phyloP scores from a whole-genome alignment of 23 tunicate species.

The Botrylloides violaceus region DNA sequence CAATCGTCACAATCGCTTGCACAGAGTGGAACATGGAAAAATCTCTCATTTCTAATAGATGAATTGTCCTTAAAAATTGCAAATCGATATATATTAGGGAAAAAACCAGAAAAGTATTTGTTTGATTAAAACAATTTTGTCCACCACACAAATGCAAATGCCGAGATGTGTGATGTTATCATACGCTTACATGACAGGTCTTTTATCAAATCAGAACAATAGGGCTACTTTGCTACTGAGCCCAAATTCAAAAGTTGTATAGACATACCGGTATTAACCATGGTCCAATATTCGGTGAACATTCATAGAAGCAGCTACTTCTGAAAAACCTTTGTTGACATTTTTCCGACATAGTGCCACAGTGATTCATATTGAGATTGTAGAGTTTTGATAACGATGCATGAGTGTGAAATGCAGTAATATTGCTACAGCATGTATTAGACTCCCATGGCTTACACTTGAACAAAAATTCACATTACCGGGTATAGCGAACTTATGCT shows the following conservation, averaged over 20 bases:
- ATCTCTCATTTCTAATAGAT: slow-evolving; percentile 43
- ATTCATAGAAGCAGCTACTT: slow-evolving; percentile 75
- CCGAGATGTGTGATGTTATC: too few relatives aligned
- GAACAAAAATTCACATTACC: background rate
- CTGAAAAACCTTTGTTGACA: slow-evolving; percentile 31
- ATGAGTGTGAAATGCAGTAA: slow-evolving; percentile 28
- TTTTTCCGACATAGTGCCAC: slow-evolving; percentile 45
- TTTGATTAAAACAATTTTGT: too few relatives aligned
- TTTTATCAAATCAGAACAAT: too few relatives aligned
- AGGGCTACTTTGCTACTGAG: too few relatives aligned
- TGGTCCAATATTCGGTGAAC: slow-evolving; percentile 77
- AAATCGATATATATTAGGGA: too few relatives aligned
- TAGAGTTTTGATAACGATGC: slow-evolving; percentile 18
- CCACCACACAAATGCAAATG: too few relatives aligned
- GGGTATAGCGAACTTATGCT: background rate
- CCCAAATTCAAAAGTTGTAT: too few relatives aligned
- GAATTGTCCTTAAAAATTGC: slow-evolving; percentile 35
- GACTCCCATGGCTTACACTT: slow-evolving; percentile 48
- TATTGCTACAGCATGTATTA: slow-evolving; percentile 44
- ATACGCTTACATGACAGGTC: too few relatives aligned
- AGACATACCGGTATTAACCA: slow-evolving; percentile 49
- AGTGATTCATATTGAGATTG: slow-evolving; percentile 53
- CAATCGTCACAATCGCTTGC: slow-evolving; percentile 45
- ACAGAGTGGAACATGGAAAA: slow-evolving; percentile 65
- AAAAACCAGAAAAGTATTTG: too few relatives aligned